Percentiles rank a stretch among this genome's conserved stretches.
Evolutionary conservation across 1,140 invertebrate species (phyloP).

Genomic region (Acromyrmex charruanus): DNA sequence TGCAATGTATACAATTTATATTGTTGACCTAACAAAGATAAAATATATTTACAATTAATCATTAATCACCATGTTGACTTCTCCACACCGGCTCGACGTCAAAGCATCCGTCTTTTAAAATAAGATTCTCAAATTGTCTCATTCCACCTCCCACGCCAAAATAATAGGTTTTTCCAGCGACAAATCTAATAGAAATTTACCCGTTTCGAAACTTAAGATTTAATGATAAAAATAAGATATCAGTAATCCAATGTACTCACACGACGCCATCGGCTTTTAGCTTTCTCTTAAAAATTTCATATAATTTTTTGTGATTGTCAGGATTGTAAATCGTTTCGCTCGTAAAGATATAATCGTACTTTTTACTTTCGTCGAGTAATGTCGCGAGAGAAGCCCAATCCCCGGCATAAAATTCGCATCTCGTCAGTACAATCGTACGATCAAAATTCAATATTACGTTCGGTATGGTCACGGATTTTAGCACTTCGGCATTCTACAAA

Average conservation of each 20-base stretch:
- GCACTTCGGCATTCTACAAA: slow-evolving; percentile 92
- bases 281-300: slow-evolving; percentile 89
- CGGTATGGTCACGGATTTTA: slow-evolving; percentile 91
- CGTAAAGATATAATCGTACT: slow-evolving; percentile 94
- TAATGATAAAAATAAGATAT: slow-evolving; percentile 35
- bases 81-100: slow-evolving; percentile 88
- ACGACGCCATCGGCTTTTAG: slow-evolving; percentile 90
- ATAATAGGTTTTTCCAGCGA: slow-evolving; percentile 95
- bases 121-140: slow-evolving; percentile 89
- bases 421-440: slow-evolving; percentile 80
- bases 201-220: slow-evolving; percentile 14
- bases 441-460: slow-evolving; percentile 92
- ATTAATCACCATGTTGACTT: slow-evolving; percentile 85
- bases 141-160: slow-evolving; percentile 96
- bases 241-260: slow-evolving; percentile 70
- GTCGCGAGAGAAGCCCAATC: slow-evolving; percentile 92
- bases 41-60: slow-evolving; percentile 50
- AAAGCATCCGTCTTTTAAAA: slow-evolving; percentile 88
- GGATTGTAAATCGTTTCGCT: slow-evolving; percentile 97
- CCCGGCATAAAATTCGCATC: slow-evolving; percentile 91
- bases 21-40: background rate
- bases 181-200: slow-evolving; percentile 83
- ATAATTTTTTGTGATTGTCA: slow-evolving; percentile 92
- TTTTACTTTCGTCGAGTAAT: slow-evolving; percentile 83
- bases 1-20: slow-evolving; percentile 74